Evolutionary conservation across 92 coral and sea anemone genomes (phyloP).

Genomic region (Parazoanthus swiftii): DNA sequence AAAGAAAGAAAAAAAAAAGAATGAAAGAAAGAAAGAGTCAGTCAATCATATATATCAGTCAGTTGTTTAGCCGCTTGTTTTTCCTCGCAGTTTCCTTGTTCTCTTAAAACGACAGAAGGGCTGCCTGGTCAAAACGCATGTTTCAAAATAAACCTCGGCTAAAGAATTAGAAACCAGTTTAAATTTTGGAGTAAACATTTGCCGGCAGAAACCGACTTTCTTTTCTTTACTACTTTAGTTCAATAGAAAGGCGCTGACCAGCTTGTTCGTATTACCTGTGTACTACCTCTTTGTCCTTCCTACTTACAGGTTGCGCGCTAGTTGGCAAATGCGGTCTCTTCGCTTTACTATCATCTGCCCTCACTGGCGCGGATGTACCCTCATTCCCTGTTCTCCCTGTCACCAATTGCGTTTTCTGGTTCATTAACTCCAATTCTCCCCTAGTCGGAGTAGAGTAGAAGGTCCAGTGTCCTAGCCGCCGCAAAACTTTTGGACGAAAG

Average conservation of each 20-base stretch:
- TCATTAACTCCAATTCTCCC: constrained; percentile 20
- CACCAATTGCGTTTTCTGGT: neutral
- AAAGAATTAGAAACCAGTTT: too few species aligned
- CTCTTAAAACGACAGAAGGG: too few species aligned
- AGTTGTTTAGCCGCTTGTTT: too few species aligned
- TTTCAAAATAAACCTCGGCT: too few species aligned
- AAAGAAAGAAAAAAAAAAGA: too few species aligned
- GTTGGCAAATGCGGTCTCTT: neutral
- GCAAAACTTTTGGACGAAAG: constrained; percentile 28
- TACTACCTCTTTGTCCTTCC: neutral
- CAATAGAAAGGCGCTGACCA: neutral
- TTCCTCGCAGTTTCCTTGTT: too few species aligned
- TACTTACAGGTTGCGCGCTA: neutral
- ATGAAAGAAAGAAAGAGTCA: too few species aligned
- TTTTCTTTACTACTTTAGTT: neutral
- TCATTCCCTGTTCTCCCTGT: neutral
- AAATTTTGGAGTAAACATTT: too few species aligned
- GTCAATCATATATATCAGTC: too few species aligned
- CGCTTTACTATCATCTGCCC: neutral
- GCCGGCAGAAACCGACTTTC: too few species aligned
- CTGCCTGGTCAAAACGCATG: too few species aligned
- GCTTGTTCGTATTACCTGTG: constrained; percentile 20
- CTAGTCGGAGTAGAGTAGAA: constrained; percentile 29
- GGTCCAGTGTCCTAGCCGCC: constrained; percentile 27
- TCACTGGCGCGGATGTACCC: neutral